phyloP scores from a whole-genome alignment of 2,888 invertebrate species.

The Drosophila acutilabella region DNA sequence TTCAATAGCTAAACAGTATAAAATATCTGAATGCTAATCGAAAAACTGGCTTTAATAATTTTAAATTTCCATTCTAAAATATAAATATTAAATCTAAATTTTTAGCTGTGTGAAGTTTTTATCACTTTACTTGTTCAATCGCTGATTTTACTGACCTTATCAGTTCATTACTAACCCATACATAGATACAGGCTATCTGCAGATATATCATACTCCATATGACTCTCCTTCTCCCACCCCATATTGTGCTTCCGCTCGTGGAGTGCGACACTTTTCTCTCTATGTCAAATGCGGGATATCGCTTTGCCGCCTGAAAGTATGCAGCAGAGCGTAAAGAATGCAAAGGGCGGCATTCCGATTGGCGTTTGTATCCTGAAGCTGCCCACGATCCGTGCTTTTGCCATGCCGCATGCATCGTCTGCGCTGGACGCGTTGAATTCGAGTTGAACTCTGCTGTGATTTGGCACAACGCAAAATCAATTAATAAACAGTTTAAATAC shows the following conservation, averaged over 20 bases:
- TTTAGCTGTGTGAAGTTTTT: no score
- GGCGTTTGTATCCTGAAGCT: constrained; percentile 38
- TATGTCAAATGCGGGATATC: constrained; percentile 75
- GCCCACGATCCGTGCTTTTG: constrained; percentile 34
- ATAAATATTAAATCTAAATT: no score
- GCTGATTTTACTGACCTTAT: no score
- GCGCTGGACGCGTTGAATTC: neutral
- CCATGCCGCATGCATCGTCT: constrained; percentile 25
- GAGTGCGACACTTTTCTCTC: constrained; percentile 48
- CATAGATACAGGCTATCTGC: neutral
- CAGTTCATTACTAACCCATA: neutral
- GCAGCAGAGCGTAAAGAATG: constrained; percentile 74
- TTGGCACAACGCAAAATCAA: neutral
- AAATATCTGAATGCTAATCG: no score
- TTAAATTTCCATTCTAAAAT: no score
- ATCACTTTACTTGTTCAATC: no score
- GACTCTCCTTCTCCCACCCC: neutral
- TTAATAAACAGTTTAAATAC: neutral
- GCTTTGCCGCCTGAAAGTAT: constrained; percentile 79
- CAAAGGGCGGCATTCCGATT: constrained; percentile 68
- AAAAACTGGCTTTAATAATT: no score
- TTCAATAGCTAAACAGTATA: no score
- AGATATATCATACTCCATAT: neutral
- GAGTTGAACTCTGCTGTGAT: neutral
- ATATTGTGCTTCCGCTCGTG: constrained; percentile 26